phyloP scores from a whole-genome alignment of 2,797 vertebrate species.

The Alectoris magna region DNA sequence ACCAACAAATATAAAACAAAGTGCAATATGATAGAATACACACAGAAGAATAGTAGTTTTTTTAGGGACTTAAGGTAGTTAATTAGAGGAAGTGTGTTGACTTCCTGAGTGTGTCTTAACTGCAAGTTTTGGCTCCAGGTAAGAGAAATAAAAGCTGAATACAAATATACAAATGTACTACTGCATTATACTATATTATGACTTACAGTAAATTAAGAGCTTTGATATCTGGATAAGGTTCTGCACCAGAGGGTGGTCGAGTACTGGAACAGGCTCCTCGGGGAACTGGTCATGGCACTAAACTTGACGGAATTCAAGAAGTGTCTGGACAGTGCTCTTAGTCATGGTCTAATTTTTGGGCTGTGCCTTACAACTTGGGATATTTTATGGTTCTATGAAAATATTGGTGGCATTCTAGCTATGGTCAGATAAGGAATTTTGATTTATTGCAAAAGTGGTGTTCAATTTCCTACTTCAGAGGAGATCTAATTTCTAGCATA shows the following conservation, averaged over 20 bases:
- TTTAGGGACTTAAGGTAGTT: background rate
- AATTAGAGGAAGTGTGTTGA: background rate
- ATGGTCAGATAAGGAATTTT: fast-evolving
- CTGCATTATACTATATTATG: background rate
- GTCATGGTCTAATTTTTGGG: too few species aligned
- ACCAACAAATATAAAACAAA: background rate
- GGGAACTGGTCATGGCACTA: too few species aligned
- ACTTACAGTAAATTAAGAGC: background rate
- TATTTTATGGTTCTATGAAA: too few species aligned
- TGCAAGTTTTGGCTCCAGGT: background rate
- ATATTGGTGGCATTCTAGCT: background rate
- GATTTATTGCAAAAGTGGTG: background rate
- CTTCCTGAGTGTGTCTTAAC: background rate
- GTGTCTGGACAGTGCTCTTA: too few species aligned
- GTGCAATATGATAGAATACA: background rate
- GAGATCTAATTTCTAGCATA: background rate
- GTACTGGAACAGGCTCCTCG: too few species aligned
- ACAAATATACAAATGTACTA: background rate
- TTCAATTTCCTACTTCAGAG: background rate
- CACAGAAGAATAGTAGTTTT: background rate
- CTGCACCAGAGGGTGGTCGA: too few species aligned
- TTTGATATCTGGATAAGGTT: too few species aligned
- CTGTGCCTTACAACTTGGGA: too few species aligned
- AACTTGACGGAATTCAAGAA: too few species aligned
- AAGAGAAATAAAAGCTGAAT: background rate